Evolutionary conservation across 2,888 invertebrate genomes (phyloP).

Genomic region (Metacarcinus magister): DNA sequence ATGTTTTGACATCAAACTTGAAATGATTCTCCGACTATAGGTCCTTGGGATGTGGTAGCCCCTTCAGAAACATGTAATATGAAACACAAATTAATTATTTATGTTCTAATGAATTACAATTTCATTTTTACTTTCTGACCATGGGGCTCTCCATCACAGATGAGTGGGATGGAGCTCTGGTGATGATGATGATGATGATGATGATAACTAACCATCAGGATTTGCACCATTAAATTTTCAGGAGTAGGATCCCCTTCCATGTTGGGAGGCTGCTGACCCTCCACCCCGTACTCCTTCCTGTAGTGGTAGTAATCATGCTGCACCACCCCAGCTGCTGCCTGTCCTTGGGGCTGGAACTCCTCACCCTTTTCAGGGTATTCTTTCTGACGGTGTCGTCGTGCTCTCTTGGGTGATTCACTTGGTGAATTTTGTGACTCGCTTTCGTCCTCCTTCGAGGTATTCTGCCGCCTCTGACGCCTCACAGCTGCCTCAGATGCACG

Average conservation of each 20-base stretch:
- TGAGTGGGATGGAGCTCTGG: slow-evolving; percentile 32
- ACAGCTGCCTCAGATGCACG: slow-evolving; percentile 69
- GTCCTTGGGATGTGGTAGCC: background rate
- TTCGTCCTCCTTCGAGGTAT: background rate
- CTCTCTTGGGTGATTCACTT: background rate
- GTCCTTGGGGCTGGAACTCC: slow-evolving; percentile 50
- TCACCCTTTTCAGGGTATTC: slow-evolving; percentile 43
- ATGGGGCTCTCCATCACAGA: slow-evolving; percentile 16
- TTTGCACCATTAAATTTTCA: slow-evolving; percentile 71
- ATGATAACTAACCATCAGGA: slow-evolving; percentile 68
- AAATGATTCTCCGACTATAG: background rate
- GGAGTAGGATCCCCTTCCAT: slow-evolving; percentile 64
- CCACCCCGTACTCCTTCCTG: slow-evolving; percentile 50
- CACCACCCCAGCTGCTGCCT: background rate
- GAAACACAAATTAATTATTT: background rate
- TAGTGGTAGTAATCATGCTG: slow-evolving; percentile 62
- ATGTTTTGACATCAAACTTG: background rate
- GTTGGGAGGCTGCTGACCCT: slow-evolving; percentile 41
- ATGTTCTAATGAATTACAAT: background rate
- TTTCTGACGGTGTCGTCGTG: slow-evolving; percentile 33
- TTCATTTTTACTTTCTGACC: background rate
- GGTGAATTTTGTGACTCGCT: background rate
- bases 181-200: slow-evolving; percentile 18
- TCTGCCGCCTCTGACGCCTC: slow-evolving; percentile 63
- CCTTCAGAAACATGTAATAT: background rate